Conservation (phyloP, 2,888 invertebrate genomes). For the Heliothis peltigera region DNA sequence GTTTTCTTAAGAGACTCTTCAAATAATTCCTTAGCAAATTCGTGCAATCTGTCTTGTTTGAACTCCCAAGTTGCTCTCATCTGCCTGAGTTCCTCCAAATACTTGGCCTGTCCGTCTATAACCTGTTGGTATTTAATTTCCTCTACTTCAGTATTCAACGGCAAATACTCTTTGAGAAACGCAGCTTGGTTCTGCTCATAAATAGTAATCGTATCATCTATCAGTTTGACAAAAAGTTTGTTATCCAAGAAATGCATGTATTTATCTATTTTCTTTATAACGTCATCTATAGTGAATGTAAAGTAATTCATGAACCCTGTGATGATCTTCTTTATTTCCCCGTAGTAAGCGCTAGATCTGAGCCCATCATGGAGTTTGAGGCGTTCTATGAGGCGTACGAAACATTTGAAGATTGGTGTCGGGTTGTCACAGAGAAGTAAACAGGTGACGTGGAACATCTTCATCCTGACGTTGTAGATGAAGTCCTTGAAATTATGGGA, state of each 20-base stretch:
- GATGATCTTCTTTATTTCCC: slow-evolving; percentile 72
- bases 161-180: slow-evolving; percentile 71
- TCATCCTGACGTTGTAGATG: slow-evolving; percentile 66
- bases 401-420: slow-evolving; percentile 66
- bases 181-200: slow-evolving; percentile 66
- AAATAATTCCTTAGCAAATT: slow-evolving; percentile 70
- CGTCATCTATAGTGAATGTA: slow-evolving; percentile 67
- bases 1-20: slow-evolving; percentile 65
- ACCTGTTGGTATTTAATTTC: slow-evolving; percentile 68
- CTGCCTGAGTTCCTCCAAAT: slow-evolving; percentile 60
- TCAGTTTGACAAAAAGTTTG: slow-evolving; percentile 63
- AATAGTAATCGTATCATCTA: slow-evolving; percentile 67
- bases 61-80: slow-evolving; percentile 58
- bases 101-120: slow-evolving; percentile 55
- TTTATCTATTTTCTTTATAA: slow-evolving; percentile 68
- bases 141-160: slow-evolving; percentile 63
- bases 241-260: slow-evolving; percentile 58
- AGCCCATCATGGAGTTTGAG: slow-evolving; percentile 46
- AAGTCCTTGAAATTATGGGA: slow-evolving; percentile 72
- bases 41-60: slow-evolving; percentile 66
- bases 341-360: slow-evolving; percentile 73
- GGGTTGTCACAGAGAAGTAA: slow-evolving; percentile 68
- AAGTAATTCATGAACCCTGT: slow-evolving; percentile 71
- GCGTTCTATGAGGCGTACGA: slow-evolving; percentile 62
- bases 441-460: slow-evolving; percentile 63